Evolutionary conservation across 2,888 invertebrate genomes (phyloP), one percentile per base, ranked within the genome.

Genomic region (Campoletis raptor): DNA sequence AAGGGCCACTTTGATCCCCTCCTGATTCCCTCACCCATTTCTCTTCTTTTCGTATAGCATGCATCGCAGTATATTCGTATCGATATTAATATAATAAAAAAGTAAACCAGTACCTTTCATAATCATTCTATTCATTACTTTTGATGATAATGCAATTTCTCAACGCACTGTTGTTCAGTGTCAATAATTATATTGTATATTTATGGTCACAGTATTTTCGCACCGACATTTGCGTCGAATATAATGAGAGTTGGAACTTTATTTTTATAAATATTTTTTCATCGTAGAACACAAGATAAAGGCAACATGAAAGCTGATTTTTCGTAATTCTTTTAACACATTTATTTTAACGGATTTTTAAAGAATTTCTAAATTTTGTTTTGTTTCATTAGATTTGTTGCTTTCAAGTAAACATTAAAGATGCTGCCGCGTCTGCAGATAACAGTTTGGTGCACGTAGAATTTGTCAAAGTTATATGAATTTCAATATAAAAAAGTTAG

Each of bases 1-100:
- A 87, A 87, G 86, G 86, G 86, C 81, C 86, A 87, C 86, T 87
- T 79, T 84, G 61, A 76, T 61, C 84, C 86, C 78, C 81, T 67
- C 66, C 42, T n/a, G 48, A 61, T 18, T 54, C 81, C 45, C 67
- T 54, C 74, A 4, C 54, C 67, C 67, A 30, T 81, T 70, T 69
- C 67, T 48, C n/a, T 48, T 77, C 73, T 42, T 77, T 42, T 77
- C 54, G 24, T 24, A 36, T 21, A n/a, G 24, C 42, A 72, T 67
- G 77, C 66, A 57, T 67, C 85, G 74, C 52, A 52, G 42, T 74
- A 45, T 74, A 73, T 79, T 74, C 48, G 48, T 54, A 73, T 81
- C 79, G 52, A 78, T 66, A 67, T 76, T 54, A 40, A 69, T 57
- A 54, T 37, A 57, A 76, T 61, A 76, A 76, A 69, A 69, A 61